phyloP scores from a whole-genome alignment of 2,797 vertebrate genomes.

The Distichodus sexfasciatus region DNA sequence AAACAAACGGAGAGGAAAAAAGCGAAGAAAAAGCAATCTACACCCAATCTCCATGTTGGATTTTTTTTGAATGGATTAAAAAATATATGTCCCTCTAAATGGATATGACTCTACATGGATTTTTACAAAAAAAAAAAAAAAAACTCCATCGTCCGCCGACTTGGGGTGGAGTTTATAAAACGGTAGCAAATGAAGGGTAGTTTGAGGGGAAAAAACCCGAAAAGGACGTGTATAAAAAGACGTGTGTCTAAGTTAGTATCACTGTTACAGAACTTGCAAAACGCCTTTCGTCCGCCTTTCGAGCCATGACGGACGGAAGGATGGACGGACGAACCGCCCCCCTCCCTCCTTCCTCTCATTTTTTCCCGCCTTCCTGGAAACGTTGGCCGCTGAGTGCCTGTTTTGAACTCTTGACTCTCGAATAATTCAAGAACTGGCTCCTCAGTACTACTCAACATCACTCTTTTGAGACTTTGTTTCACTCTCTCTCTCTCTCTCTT shows the following conservation, averaged over 20 bases:
- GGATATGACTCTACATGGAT: constrained; percentile 50
- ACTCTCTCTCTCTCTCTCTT: no score
- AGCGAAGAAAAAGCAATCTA: constrained; percentile 67
- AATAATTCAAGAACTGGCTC: constrained; percentile 61
- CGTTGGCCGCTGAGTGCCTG: constrained; percentile 81
- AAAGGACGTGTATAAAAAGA: constrained; percentile 59
- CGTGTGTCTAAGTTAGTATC: constrained; percentile 72
- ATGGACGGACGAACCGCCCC: no score
- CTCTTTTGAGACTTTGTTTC: constrained; percentile 46
- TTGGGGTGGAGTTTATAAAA: constrained; percentile 65
- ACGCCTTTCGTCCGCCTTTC: constrained; percentile 69
- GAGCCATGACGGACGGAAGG: no score
- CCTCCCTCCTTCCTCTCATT: no score
- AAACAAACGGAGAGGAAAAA: constrained; percentile 57
- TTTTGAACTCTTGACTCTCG: constrained; percentile 65
- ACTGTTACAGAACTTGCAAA: constrained; percentile 74
- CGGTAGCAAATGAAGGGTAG: constrained; percentile 76
- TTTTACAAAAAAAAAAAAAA: no score
- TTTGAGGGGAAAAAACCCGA: constrained; percentile 7
- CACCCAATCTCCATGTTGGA: constrained; percentile 65
- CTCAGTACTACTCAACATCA: constrained; percentile 68
- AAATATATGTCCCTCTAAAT: no score
- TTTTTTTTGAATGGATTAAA: constrained; percentile 49
- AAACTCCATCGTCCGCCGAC: constrained; percentile 54
- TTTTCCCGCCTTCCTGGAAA: constrained; percentile 73